Evolutionary conservation across 2,113 vertebrate genomes (phyloP).

Genomic region (Salvator merianae): DNA sequence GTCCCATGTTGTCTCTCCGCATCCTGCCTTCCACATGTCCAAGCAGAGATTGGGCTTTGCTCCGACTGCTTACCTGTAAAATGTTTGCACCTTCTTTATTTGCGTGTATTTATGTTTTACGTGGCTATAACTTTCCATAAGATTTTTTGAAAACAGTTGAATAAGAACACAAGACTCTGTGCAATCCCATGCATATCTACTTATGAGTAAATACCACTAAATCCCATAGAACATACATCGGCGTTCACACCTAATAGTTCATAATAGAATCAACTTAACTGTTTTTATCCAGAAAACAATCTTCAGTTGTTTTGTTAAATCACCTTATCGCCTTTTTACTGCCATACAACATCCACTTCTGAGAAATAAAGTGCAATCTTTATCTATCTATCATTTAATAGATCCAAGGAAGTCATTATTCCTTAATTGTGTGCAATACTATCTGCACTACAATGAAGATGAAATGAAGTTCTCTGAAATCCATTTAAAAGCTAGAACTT

Average conservation of each 20-base stretch:
- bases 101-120: no score
- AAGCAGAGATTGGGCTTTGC: no score
- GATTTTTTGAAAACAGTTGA: no score
- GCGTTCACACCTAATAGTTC: not conserved
- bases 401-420: not conserved
- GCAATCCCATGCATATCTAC: no score
- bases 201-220: not conserved
- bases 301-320: conserved; percentile 6
- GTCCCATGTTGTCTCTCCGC: no score
- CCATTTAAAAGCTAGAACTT: not conserved
- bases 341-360: not conserved
- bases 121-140: no score
- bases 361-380: not conserved
- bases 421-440: not conserved
- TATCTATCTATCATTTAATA: not conserved
- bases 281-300: not conserved
- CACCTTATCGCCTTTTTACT: not conserved
- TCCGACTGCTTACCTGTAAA: no score
- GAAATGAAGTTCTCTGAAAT: not conserved
- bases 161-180: no score
- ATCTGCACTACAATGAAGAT: not conserved
- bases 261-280: not conserved
- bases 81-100: no score
- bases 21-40: no score
- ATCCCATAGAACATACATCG: not conserved